These are phyloP conservation scores for Falco concolor DNA, from an alignment of 2,797 vertebrate species.

Conservation along the genomic window DNA sequence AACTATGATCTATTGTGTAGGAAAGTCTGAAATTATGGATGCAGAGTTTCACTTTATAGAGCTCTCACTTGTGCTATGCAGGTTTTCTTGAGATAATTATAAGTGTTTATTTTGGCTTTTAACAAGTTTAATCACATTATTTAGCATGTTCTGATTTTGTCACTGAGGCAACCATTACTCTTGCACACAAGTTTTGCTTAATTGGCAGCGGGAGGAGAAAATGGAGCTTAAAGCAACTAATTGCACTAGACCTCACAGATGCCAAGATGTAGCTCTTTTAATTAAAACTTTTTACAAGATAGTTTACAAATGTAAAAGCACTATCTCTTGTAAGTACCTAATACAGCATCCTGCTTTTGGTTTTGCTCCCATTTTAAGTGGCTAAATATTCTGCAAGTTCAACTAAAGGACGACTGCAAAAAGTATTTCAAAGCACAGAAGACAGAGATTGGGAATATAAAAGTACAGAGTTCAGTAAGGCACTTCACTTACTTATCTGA, in stretches of 20 bases:
- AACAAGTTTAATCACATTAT: slow-evolving; percentile 82
- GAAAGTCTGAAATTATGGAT: slow-evolving; percentile 67
- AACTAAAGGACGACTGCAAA: neutral
- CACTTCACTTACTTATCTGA: slow-evolving; percentile 52
- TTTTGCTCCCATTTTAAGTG: neutral
- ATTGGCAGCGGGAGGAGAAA: slow-evolving; percentile 16
- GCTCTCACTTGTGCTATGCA: slow-evolving; percentile 41
- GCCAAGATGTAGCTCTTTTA: slow-evolving; percentile 4
- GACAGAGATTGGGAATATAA: neutral
- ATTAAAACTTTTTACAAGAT: slow-evolving; percentile 39
- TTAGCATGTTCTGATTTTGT: slow-evolving; percentile 74
- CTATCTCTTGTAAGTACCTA: slow-evolving; percentile 52
- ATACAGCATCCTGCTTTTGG: neutral
- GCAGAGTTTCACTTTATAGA: slow-evolving; percentile 69
- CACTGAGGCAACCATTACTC: slow-evolving; percentile 59
- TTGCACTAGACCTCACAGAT: slow-evolving; percentile 31
- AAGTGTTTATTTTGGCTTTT: slow-evolving; percentile 83
- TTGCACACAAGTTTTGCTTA: slow-evolving; percentile 30
- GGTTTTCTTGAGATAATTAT: slow-evolving; percentile 76
- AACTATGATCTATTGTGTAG: slow-evolving; percentile 76
- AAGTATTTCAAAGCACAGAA: neutral
- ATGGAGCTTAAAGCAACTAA: slow-evolving; percentile 22
- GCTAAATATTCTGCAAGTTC: slow-evolving; percentile 1
- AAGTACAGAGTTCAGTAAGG: neutral
- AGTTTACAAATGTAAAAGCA: slow-evolving; percentile 35